These are phyloP conservation scores for Peromyscus eremicus DNA, from an alignment of 2,797 vertebrate species.

Conservation along the genomic window DNA sequence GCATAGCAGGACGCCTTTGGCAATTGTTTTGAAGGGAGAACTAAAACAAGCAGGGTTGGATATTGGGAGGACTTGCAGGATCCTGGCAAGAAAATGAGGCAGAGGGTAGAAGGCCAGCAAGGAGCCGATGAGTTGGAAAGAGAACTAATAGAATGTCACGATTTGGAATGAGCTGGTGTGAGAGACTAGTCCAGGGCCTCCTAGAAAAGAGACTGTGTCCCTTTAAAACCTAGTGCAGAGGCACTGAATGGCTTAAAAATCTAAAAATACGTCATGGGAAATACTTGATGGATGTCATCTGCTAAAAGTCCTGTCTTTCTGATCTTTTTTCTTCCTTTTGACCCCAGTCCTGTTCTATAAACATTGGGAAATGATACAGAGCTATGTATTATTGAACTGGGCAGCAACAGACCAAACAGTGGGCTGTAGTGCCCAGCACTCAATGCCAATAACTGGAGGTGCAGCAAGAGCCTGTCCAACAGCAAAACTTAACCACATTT, in stretches of 20 bases:
- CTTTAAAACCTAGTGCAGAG: neutral
- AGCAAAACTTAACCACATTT: neutral
- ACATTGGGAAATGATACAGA: neutral
- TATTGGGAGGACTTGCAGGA: neutral
- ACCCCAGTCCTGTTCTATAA: neutral
- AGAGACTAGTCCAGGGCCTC: neutral
- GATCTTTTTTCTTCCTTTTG: neutral
- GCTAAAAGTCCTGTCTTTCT: neutral
- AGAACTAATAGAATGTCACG: neutral
- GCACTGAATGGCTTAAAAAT: neutral
- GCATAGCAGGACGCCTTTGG: neutral
- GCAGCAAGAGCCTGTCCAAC: too few relatives aligned
- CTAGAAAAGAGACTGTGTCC: neutral
- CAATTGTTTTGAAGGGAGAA: neutral
- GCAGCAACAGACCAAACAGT: neutral
- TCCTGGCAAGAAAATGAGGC: neutral
- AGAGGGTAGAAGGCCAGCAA: neutral
- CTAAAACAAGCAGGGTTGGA: neutral
- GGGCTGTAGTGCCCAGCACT: neutral
- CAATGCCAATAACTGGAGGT: neutral
- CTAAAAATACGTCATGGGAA: neutral
- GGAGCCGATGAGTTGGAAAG: neutral
- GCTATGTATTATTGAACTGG: neutral
- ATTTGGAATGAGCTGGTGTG: neutral
- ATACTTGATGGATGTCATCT: neutral